Evolutionary conservation across 2,888 invertebrate species (phyloP), one percentile per base, ranked within the genome.

Genomic region (Dryobotodes eremita): DNA sequence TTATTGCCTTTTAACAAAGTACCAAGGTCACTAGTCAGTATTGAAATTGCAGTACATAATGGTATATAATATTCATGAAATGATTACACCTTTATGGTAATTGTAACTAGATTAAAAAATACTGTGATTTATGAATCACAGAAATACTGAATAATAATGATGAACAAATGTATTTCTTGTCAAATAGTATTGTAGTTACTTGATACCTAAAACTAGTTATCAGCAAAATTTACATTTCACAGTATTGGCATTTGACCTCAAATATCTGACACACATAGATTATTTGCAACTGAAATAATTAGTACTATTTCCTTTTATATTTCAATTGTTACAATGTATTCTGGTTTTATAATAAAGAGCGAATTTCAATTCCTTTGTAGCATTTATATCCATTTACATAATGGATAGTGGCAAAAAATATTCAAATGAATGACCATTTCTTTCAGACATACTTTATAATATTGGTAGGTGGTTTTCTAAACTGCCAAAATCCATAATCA

Each of bases 241-340:
- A 48, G 20, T 70, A 53, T 59, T 82, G 73, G n/a, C 86, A 66
- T 84, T 78, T 85, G 79, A 84, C 79, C 84, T 77, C n/a, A 64
- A 59, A 70, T 70, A 36, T 50, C 31, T 75, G 73, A 84, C 81
- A 75, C 65, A 86, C 20, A 75, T 77, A 75, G 76, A 86, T 86
- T 61, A 57, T 65, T 75, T 1, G 13, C 59, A 79, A 62, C 65
- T 81, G 61, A 71, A 82, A 62, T 71, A 64, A 57, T 57, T 65
- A 15, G 4, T 50, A 65, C 6, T 31, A 55, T 61, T 76, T n/a
- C 1, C 23, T 17, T 64, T 13, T 15, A 31, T 15, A 11, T 77
- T 64, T 36, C 17, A 77, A n/a, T 48, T 1, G 11, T 36, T 55
- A 26, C 31, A 31, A 68, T 11, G n/a, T 57, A 2, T 48, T 11